Conservation (phyloP, 2,888 invertebrate species). For the Dromius quadrimaculatus region DNA sequence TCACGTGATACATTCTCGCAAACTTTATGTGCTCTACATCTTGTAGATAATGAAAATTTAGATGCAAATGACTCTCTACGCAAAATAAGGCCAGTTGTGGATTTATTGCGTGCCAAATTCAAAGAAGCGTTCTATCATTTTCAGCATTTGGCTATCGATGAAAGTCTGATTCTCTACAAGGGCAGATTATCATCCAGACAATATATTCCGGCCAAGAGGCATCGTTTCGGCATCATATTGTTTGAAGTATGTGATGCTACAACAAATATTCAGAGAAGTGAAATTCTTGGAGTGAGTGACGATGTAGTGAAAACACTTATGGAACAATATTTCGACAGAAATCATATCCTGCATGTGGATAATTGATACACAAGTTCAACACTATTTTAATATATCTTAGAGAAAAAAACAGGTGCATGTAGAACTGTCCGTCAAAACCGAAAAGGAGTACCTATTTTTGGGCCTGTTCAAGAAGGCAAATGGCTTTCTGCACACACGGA, state of each 20-base stretch:
- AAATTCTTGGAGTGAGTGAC: background rate
- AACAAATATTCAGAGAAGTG: constrained; percentile 50
- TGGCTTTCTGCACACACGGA: background rate
- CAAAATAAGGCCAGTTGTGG: constrained; percentile 4
- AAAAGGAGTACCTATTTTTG: constrained; percentile 43
- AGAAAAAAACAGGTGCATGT: constrained; percentile 49
- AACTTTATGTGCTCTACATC: background rate
- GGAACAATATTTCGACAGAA: constrained; percentile 52
- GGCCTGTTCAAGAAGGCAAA: constrained; percentile 6
- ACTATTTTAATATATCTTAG: constrained; percentile 32
- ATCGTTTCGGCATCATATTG: background rate
- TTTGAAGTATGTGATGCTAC: constrained; percentile 31
- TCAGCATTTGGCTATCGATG: background rate
- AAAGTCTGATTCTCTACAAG: constrained; percentile 52
- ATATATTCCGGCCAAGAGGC: background rate
- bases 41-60: constrained; percentile 2
- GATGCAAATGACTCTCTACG: background rate
- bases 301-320: constrained; percentile 1
- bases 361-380: constrained; percentile 54
- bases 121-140: background rate
- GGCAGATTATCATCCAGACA: background rate
- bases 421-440: constrained; percentile 51
- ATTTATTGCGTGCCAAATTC: background rate
- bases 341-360: constrained; percentile 54
- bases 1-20: background rate